Conservation (phyloP, 2,888 invertebrate genomes). For the Catocala nupta region DNA sequence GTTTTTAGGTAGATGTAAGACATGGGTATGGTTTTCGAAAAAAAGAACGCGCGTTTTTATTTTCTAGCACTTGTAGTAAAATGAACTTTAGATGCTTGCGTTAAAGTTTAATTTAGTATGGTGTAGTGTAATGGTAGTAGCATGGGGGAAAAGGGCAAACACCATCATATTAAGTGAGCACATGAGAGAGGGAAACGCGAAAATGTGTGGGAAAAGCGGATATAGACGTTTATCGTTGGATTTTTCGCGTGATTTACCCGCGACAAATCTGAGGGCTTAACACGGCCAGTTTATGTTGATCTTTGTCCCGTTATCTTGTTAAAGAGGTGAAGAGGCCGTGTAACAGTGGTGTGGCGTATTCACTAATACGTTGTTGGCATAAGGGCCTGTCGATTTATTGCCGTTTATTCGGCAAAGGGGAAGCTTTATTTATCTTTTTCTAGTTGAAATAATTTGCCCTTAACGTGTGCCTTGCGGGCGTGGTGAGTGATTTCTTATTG, state of each 20-base stretch:
- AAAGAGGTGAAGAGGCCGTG: slow-evolving; percentile 47
- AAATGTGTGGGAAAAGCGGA: slow-evolving; percentile 87
- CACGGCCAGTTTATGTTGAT: slow-evolving; percentile 62
- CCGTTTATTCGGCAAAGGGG: slow-evolving; percentile 80
- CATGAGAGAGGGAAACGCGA: slow-evolving; percentile 85
- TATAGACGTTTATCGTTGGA: slow-evolving; percentile 86
- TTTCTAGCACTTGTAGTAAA: slow-evolving; percentile 34
- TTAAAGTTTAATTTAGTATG: slow-evolving; percentile 51
- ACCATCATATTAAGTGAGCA: slow-evolving; percentile 87
- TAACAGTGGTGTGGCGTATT: slow-evolving; percentile 63
- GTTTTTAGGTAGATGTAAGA: slow-evolving; percentile 21
- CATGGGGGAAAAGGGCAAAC: slow-evolving; percentile 84
- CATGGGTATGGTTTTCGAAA: slow-evolving; percentile 55
- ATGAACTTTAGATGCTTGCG: accelerated
- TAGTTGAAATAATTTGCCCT: slow-evolving; percentile 73
- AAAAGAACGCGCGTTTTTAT: slow-evolving; percentile 76
- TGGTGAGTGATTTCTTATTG: slow-evolving; percentile 53
- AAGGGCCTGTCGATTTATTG: slow-evolving; percentile 83
- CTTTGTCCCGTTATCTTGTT: slow-evolving; percentile 36
- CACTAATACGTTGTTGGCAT: slow-evolving; percentile 83
- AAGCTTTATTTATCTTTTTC: slow-evolving; percentile 80
- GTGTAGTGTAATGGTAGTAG: slow-evolving; percentile 32
- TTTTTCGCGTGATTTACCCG: slow-evolving; percentile 85
- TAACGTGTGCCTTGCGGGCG: slow-evolving; percentile 62
- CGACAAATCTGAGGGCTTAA: slow-evolving; percentile 83